Base-by-base conservation (phyloP, 1,140 invertebrate species). In the Adelges cooleyi region DNA sequence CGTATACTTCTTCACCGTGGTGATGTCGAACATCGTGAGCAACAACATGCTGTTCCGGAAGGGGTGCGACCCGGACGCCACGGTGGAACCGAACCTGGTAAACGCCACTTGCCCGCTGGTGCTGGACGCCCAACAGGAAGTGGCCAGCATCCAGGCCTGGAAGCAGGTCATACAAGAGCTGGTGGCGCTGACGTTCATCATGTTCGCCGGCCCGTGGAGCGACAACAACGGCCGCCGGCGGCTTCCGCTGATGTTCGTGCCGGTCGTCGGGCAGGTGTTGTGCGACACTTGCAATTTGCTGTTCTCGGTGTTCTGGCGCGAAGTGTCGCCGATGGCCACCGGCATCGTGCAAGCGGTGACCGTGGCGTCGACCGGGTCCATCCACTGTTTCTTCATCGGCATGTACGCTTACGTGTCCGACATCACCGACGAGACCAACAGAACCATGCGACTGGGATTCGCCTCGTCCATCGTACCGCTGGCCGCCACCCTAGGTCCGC, bases 201-300 rank as follows among this genome's bases (percentile, higher is more conserved):
- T 72, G n/a, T 74, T 73, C 48, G 65, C 71, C 3, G 72, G 42
- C 15, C 72, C 40, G 23, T 76, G 49, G 69, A 71, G 48, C 52
- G 70, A 67, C 25, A 71, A 2, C 15, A 67, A 69, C 54, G 70
- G 67, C 11, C 52, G 68, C n/a, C 72, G 76, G 9, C 68, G 77
- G 27, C 78, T 77, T 68, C 66, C 76, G 9, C 74, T 77, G 0
- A 71, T 80, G 46, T 68, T 77, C 4, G 48, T 79, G 6, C 73
- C 78, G 3, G 70, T 75, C 17, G 5, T 68, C 18, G 69, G 69
- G 6, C 62, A 50, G n/a, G 50, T 51, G 18, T 6, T 50, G 20
- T 29, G 48, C 29, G 44, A 51, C 46, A 18, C 62, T 29, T 10
- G 23, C 8, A 51, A 49, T 40, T 8, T 25, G 1, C 27, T 65